phyloP scores from a whole-genome alignment of 2,113 vertebrate genomes.

The Australoheros scitulus region DNA sequence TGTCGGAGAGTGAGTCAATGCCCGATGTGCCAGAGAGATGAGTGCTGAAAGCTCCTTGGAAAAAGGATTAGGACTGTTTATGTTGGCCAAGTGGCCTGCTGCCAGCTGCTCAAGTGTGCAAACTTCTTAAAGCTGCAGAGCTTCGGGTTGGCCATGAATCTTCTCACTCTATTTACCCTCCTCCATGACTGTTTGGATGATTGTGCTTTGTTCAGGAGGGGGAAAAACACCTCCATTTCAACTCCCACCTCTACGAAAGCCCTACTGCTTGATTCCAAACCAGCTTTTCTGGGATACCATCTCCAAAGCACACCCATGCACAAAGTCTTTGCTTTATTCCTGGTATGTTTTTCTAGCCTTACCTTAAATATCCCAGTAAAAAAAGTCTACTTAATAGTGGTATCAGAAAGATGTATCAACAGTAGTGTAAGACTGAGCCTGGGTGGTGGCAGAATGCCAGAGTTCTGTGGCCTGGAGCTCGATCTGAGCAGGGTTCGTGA shows the following conservation, averaged over 20 bases:
- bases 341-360: background rate
- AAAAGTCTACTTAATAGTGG: background rate
- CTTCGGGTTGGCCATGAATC: constrained; percentile 55
- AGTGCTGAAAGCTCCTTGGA: constrained; percentile 83
- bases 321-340: background rate
- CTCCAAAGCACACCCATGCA: background rate
- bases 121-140: constrained; percentile 79
- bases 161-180: constrained; percentile 68
- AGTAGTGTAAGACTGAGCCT: constrained; percentile 46
- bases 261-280: constrained; percentile 21
- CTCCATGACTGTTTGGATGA: constrained; percentile 47
- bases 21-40: constrained; percentile 73
- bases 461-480: constrained; percentile 66
- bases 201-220: constrained; percentile 61
- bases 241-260: constrained; percentile 15
- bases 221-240: constrained; percentile 31
- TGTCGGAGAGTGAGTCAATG: constrained; percentile 66
- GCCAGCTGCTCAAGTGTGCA: constrained; percentile 79
- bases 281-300: background rate
- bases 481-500: constrained; percentile 67
- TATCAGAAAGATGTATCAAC: constrained; percentile 19
- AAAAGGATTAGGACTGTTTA: constrained; percentile 82
- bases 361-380: background rate
- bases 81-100: constrained; percentile 77
- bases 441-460: constrained; percentile 60